Percentiles rank a stretch among this genome's conserved stretches.
These are phyloP conservation scores for Cyclargus thomasi DNA, from an alignment of 1,140 invertebrate genomes.

Conservation along the genomic window DNA sequence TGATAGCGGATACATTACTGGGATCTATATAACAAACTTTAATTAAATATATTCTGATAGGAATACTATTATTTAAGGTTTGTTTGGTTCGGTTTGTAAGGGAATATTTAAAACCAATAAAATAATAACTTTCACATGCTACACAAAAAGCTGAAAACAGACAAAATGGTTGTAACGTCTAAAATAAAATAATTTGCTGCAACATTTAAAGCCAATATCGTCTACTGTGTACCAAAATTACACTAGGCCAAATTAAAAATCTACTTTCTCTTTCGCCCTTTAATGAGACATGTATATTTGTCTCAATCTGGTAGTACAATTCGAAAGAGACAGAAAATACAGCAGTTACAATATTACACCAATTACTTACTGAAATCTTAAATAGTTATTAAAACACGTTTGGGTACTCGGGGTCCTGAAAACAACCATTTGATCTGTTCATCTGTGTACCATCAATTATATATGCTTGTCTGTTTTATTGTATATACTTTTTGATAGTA, in stretches of 20 bases:
- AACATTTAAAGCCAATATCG: conserved; percentile 10
- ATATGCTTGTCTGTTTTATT: not conserved
- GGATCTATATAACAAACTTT: no score
- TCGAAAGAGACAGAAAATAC: conserved; percentile 8
- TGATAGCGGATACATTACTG: no score
- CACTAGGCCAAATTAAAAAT: conserved; percentile 10
- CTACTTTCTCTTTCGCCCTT: conserved; percentile 2
- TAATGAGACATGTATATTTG: not conserved
- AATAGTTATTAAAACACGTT: conserved; percentile 63
- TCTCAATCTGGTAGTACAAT: not conserved
- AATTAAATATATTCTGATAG: no score
- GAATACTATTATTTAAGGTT: no score
- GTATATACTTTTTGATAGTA: not conserved
- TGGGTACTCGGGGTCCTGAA: conserved; percentile 68
- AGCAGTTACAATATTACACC: conserved; percentile 23
- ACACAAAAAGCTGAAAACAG: conserved; percentile 55
- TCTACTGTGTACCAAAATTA: not conserved
- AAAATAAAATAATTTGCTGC: conserved; percentile 16
- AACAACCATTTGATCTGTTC: conserved; percentile 69
- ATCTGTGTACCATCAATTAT: not conserved
- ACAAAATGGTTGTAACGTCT: conserved; percentile 60
- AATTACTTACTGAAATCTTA: conserved; percentile 54
- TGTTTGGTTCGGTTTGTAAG: no score
- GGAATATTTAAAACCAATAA: not conserved
- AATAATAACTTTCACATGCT: conserved; percentile 20